Evolutionary conservation across 2,113 vertebrate species (phyloP), one percentile per base, ranked within the genome.

Genomic region (Mustelus asterias): DNA sequence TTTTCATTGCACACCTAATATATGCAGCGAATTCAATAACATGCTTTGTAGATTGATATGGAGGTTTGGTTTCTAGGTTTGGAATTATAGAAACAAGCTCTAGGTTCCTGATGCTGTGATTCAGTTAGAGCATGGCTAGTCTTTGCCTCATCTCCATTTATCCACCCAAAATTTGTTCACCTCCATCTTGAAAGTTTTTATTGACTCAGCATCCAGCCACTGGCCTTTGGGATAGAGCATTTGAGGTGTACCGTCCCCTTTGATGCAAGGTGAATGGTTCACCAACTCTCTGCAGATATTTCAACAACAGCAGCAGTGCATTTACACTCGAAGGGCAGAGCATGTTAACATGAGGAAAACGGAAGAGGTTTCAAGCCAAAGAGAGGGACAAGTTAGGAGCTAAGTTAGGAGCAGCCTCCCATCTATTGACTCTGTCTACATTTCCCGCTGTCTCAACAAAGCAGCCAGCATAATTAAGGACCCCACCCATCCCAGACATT

Each of bases 1-100:
- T 93, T 93, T 93, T 93, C 60, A 93, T 93, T 93, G 60, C n/a
- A 65, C 65, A 65, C 37, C 33, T 65, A 37, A 65, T 93, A 93
- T n/a, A 65, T 37, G 58, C 89, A 22, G 3, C 65, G 58, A 93
- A 93, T 65, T 37, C 18, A 65, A 65, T 65, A 63, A 65, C 33
- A 93, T 93, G 89, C 63, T 65, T 65, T 93, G 33, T 3, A 93
- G 60, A 33, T 60, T 93, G 37, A 65, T 37, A 65, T 58, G 29
- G 86, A 65, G 33, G 16, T 33, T 13, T 65, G 65, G 0, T 9
- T 63, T 22, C 9, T 37, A n/a, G 60, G 6, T 93, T 18, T 22
- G 6, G 58, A 22, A 37, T 3, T 63, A 67, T 67, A 93, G 33
- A 60, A 22, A 65, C 33, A 92, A 33, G 58, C 63, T 65, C n/a